phyloP scores from a whole-genome alignment of 2,888 invertebrate species.

The Lithophane semibrunnea region DNA sequence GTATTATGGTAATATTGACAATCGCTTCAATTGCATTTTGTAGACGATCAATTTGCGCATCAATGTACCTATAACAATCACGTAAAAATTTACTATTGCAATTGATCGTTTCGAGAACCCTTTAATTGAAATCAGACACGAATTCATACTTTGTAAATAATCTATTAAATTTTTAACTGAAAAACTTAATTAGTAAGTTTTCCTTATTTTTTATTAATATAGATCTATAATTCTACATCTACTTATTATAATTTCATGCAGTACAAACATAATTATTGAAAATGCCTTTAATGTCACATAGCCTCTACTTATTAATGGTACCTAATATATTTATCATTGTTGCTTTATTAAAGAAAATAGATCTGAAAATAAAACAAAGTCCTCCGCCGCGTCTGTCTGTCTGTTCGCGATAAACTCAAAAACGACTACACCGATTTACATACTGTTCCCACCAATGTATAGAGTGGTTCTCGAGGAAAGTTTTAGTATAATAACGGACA shows the following conservation, averaged over 20 bases:
- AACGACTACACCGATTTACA: too few relatives aligned
- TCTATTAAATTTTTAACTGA: background rate
- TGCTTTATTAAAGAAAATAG: background rate
- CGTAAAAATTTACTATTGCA: too few relatives aligned
- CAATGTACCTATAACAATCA: too few relatives aligned
- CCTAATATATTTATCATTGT: background rate
- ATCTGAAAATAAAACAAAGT: background rate
- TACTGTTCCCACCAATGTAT: too few relatives aligned
- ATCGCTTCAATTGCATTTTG: too few relatives aligned
- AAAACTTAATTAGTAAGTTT: background rate
- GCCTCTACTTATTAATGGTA: background rate
- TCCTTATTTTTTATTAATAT: background rate
- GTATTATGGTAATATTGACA: too few relatives aligned
- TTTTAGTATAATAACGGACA: too few relatives aligned
- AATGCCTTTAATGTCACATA: constrained; percentile 17
- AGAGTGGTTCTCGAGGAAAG: too few relatives aligned
- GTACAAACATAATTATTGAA: constrained; percentile 25
- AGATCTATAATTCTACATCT: background rate
- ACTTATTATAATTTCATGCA: background rate
- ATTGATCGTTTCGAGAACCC: too few relatives aligned
- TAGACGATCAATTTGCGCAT: too few relatives aligned
- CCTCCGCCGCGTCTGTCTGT: too few relatives aligned
- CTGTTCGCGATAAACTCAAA: too few relatives aligned
- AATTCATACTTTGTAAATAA: constrained; percentile 28
- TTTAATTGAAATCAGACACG: background rate